Evolutionary conservation across 2,888 invertebrate genomes (phyloP), one percentile per base, ranked within the genome.

Genomic region (Eristalis intricaria): DNA sequence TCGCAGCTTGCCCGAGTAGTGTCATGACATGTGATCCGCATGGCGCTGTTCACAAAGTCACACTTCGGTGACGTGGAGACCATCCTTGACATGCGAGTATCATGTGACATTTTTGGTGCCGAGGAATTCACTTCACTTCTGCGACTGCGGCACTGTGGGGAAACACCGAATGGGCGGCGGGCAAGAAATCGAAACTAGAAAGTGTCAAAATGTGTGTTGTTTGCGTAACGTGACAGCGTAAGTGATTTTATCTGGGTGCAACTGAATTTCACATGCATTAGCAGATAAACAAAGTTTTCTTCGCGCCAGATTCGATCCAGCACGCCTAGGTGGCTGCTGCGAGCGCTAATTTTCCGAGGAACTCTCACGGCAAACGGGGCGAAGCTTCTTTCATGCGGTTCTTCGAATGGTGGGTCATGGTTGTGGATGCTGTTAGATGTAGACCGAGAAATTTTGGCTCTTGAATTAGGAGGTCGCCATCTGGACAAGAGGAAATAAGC

Each of bases 221-320:
- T 77, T 77, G n/a, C 19, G 32, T 11, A 29, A 63, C 69, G 69
- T 78, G 78, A 70, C 56, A 70, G 70, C 63, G 78, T 78, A 64
- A 70, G 78, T 78, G 70, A 70, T 64, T 38, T 29, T 29, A 2
- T 50, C 50, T 50, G 15, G 38, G 38, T 78, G 78, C 69, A 70
- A 70, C 56, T 64, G 78, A 78, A 78, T 78, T 78, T 70, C 78
- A 63, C 63, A 69, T 78, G 64, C 78, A 78, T 78, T 78, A 78
- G 64, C 78, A 38, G 69, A 70, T 78, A 69, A 78, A 78, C 58
- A 78, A 78, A 19, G n/a, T 38, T 69, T 78, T 70, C 35, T 26
- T 26, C 13, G 19, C 19, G 50, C n/a, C 19, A 2, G 19, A 43
- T n/a, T n/a, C 50, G 50, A 50, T 5, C 19, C 19, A n/a, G 0